Conservation (phyloP, 2,797 vertebrate species). For the Geotrypetes seraphini region DNA sequence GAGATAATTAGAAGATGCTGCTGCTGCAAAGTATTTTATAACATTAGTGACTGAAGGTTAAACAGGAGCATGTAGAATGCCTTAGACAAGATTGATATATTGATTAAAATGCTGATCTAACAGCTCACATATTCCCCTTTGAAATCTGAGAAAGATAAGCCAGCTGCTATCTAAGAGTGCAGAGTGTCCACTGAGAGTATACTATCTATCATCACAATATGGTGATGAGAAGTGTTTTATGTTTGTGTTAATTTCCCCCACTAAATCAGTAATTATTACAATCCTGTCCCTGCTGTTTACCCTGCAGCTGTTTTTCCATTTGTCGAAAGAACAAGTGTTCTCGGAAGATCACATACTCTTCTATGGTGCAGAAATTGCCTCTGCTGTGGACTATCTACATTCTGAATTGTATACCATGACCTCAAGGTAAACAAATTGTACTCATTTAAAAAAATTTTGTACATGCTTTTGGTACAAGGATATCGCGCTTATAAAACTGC, state of each 20-base stretch:
- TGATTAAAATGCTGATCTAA: slow-evolving; percentile 97
- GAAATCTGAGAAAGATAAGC: slow-evolving; percentile 79
- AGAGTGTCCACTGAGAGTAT: slow-evolving; percentile 76
- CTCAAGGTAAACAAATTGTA: slow-evolving; percentile 86
- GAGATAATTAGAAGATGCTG: too few species aligned
- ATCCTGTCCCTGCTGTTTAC: slow-evolving; percentile 95
- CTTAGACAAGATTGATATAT: slow-evolving; percentile 95
- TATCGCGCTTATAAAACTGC: slow-evolving; percentile 66
- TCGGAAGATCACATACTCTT: slow-evolving; percentile 96
- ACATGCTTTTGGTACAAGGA: slow-evolving; percentile 47
- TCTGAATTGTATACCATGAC: slow-evolving; percentile 96
- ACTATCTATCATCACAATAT: slow-evolving; percentile 99
- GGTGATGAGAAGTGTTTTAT: slow-evolving; percentile 98
- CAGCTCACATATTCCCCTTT: slow-evolving; percentile 68
- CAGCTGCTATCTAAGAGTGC: slow-evolving; percentile 93
- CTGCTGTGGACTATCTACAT: slow-evolving; percentile 93
- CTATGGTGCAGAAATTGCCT: slow-evolving; percentile 95
- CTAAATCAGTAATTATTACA: slow-evolving; percentile 99
- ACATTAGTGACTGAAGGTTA: slow-evolving; percentile 62
- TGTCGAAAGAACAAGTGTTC: slow-evolving; percentile 98
- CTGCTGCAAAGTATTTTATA: slow-evolving; percentile 28
- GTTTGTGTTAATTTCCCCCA: slow-evolving; percentile 99
- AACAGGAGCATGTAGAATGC: slow-evolving; percentile 64
- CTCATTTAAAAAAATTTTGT: slow-evolving; percentile 42
- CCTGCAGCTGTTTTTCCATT: slow-evolving; percentile 99